Evolutionary conservation across 2,113 vertebrate genomes (phyloP), one percentile per base, ranked within the genome.

Genomic region (Leucopsar rothschildi): DNA sequence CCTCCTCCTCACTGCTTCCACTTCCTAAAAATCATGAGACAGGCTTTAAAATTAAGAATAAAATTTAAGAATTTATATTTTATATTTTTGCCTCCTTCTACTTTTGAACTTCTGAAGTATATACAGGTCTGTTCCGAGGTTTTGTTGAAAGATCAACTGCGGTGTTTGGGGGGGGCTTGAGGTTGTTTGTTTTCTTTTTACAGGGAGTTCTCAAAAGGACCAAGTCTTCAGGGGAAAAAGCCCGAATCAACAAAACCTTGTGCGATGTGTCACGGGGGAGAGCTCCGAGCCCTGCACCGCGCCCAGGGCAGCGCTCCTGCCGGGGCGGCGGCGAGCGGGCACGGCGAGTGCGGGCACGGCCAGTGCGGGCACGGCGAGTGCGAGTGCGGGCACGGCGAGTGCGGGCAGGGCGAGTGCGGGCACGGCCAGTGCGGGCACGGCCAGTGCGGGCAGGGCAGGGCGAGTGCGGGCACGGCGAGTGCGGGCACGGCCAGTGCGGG

Each of bases 231-330:
- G 5, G 15, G 42, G 9, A 0, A 13, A 42, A 35, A 60, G 29
- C 4, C 16, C 10, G 15, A 56, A 18, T 8, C 13, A 45, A 31
- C 13, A 20, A 10, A 33, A 22, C 50, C 40, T 25, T 4, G 22
- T 20, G 52, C 76, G 29, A 3, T 2, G 8, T 1, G 10, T 5
- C 1, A 1, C 5, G 17, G n/a, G 21, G 49, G 33, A 10, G 35
- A 56, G 44, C 42, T 40, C 29, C 33, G 27, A 24, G 70, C 10
- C 0, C 15, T 2, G 29, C 16, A 20, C 53, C 5, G 7, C 28
- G 22, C 22, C 7, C 47, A 24, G 47, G 22, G 6, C 44, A 18
- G 44, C 44, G 44, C 5, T 45, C 44, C 44, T 11, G 44, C 44
- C 44, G 44, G 44, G 44, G 44, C 44, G 18, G 44, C 18, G 44